A percentile compares a stretch with the other conserved stretches of the same genome.
These are phyloP conservation scores for Bicyclus anynana DNA, from an alignment of 1,140 invertebrate species.

Conservation along the genomic window DNA sequence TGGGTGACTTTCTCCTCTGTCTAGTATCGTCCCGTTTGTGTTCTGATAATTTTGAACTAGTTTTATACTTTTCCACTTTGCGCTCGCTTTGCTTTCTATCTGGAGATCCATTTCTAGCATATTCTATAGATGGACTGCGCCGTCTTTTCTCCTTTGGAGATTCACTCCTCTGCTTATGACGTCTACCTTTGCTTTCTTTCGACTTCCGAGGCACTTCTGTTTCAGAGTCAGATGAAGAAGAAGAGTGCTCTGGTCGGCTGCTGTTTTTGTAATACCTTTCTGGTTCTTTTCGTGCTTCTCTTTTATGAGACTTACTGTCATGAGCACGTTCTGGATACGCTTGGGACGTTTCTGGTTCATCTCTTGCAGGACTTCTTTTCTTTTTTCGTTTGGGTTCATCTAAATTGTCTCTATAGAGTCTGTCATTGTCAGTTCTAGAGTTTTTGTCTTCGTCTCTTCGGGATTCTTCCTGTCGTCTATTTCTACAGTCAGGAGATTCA, in stretches of 20 bases:
- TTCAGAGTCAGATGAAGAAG: slow-evolving; percentile 49
- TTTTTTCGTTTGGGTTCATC: slow-evolving; percentile 39
- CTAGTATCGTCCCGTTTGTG: slow-evolving; percentile 36
- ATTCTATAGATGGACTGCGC: slow-evolving; percentile 41
- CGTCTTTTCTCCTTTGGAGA: slow-evolving; percentile 28
- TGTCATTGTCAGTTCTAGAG: slow-evolving; percentile 36
- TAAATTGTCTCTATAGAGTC: slow-evolving; percentile 35
- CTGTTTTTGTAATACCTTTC: slow-evolving; percentile 48
- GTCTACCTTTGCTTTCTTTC: slow-evolving; percentile 35
- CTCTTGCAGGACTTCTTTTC: slow-evolving; percentile 39
- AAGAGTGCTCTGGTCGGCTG: slow-evolving; percentile 29
- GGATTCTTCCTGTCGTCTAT: slow-evolving; percentile 35
- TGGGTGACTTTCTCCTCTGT: slow-evolving; percentile 37
- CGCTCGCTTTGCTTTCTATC: slow-evolving; percentile 23
- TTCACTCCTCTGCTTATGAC: slow-evolving; percentile 37
- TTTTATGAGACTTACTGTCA: slow-evolving; percentile 33
- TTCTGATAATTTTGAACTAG: slow-evolving; percentile 32
- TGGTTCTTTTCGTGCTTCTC: slow-evolving; percentile 39
- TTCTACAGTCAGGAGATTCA: slow-evolving; percentile 43
- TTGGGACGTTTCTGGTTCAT: slow-evolving; percentile 39
- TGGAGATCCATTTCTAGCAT: slow-evolving; percentile 30
- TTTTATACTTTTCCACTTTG: slow-evolving; percentile 43
- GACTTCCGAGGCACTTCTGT: slow-evolving; percentile 38
- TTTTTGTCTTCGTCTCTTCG: slow-evolving; percentile 34
- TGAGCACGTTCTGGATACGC: slow-evolving; percentile 41